These are phyloP conservation scores for Phoenoteleia sp. DNA, from an alignment of 2,888 invertebrate species.

Conservation along the genomic window DNA sequence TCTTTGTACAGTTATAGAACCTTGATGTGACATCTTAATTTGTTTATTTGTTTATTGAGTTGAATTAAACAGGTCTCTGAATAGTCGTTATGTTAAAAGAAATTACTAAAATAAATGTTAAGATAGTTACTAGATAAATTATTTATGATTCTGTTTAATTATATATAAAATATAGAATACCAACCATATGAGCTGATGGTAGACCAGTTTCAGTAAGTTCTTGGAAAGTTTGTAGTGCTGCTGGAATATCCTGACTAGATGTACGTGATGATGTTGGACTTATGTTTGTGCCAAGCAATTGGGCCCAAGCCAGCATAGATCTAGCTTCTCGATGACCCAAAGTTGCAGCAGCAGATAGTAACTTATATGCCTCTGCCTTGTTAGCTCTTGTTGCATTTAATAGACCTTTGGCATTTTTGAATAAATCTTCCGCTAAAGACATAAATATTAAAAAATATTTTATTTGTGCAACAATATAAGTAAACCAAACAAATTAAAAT, in stretches of 20 bases:
- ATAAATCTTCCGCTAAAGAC: constrained; percentile 91
- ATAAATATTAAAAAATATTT: constrained; percentile 61
- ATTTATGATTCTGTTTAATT: too few relatives aligned
- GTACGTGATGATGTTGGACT: constrained; percentile 76
- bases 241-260: constrained; percentile 91
- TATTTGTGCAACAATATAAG: too few relatives aligned
- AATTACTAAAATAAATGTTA: too few relatives aligned
- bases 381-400: constrained; percentile 92
- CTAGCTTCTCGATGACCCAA: constrained; percentile 94
- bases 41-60: too few relatives aligned
- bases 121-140: too few relatives aligned
- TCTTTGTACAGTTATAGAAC: too few relatives aligned
- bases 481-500: too few relatives aligned
- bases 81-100: too few relatives aligned
- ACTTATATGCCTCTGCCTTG: constrained; percentile 91
- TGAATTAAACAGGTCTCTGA: too few relatives aligned
- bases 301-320: constrained; percentile 95
- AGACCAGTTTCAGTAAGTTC: constrained; percentile 92
- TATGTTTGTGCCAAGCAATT: constrained; percentile 94
- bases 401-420: constrained; percentile 90
- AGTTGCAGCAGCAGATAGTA: constrained; percentile 93
- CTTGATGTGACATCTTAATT: too few relatives aligned
- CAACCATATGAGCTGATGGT: constrained; percentile 96
- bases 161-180: background rate
- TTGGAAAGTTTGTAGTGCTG: constrained; percentile 92